Evolutionary conservation across 2,113 vertebrate genomes (phyloP).

Genomic region (Tragelaphus scriptus): DNA sequence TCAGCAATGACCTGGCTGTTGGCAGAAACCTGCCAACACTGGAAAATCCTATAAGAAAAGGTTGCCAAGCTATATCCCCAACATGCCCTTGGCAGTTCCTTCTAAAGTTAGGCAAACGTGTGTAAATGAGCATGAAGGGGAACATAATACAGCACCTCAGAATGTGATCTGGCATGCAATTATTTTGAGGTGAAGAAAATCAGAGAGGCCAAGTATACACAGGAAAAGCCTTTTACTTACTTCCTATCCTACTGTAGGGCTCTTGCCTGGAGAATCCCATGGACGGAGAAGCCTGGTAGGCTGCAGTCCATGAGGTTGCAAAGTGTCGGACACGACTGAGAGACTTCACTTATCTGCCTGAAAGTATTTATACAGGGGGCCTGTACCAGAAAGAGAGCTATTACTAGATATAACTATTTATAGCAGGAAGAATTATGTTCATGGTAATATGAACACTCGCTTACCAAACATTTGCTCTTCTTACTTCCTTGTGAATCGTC

Average conservation of each 20-base stretch:
- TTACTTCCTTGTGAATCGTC: background rate
- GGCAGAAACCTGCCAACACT: background rate
- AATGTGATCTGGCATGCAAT: background rate
- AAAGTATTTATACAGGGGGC: background rate
- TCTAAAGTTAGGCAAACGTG: background rate
- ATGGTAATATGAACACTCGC: background rate
- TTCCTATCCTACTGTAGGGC: background rate
- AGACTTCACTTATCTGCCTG: too few relatives aligned
- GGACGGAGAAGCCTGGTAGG: too few relatives aligned
- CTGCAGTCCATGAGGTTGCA: too few relatives aligned
- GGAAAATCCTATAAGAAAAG: background rate
- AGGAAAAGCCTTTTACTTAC: background rate
- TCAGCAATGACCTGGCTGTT: background rate
- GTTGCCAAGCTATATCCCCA: background rate
- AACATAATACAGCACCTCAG: background rate
- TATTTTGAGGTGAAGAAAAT: background rate
- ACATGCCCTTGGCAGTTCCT: background rate
- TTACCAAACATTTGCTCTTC: background rate
- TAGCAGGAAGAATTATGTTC: background rate
- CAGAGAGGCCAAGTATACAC: background rate
- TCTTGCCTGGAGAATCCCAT: too few relatives aligned
- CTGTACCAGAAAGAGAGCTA: background rate
- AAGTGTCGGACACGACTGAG: too few relatives aligned
- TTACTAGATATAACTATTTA: background rate
- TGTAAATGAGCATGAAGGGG: background rate